Percentiles rank a stretch among this genome's conserved stretches.
Evolutionary conservation across 2,888 invertebrate genomes (phyloP).

Genomic region (Cryptops parisi): DNA sequence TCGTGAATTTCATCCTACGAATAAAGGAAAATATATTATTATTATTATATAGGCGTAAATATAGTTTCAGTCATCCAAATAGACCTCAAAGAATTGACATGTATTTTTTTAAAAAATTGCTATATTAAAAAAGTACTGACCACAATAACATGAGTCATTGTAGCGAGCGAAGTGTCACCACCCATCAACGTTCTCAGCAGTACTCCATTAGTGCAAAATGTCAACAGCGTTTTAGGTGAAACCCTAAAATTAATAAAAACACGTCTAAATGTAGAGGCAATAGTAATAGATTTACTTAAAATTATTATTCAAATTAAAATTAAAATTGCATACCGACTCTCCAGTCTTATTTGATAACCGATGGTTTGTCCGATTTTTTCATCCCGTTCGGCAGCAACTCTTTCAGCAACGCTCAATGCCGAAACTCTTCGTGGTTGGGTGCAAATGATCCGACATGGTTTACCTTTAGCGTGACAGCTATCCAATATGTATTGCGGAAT

Average conservation of each 20-base stretch:
- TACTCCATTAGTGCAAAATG: slow-evolving; percentile 86
- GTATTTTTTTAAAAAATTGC: not conserved
- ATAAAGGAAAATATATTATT: too few species aligned
- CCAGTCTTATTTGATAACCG: slow-evolving; percentile 82
- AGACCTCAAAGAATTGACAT: not conserved
- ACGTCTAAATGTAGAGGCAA: not conserved
- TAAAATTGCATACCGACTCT: slow-evolving; percentile 44
- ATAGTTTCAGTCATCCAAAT: slow-evolving; percentile 1
- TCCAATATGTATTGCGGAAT: slow-evolving; percentile 86
- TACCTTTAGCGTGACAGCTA: slow-evolving; percentile 42
- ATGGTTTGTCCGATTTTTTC: slow-evolving; percentile 64
- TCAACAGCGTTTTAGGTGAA: slow-evolving; percentile 61
- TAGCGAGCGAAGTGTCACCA: slow-evolving; percentile 50
- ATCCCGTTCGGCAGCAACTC: slow-evolving; percentile 72
- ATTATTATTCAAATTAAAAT: not conserved
- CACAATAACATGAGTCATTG: slow-evolving; percentile 51
- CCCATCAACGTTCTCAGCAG: slow-evolving; percentile 74
- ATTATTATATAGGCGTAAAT: too few species aligned
- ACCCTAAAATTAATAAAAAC: slow-evolving; percentile 37
- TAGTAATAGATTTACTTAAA: not conserved
- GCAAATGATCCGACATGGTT: slow-evolving; percentile 69
- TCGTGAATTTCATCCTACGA: slow-evolving; percentile 81
- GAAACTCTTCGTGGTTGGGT: slow-evolving; percentile 87
- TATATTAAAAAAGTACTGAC: slow-evolving; percentile 13
- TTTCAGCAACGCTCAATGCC: slow-evolving; percentile 73